Base-by-base conservation (phyloP, 2,888 invertebrate species). In the Xestia rhomboidea region DNA sequence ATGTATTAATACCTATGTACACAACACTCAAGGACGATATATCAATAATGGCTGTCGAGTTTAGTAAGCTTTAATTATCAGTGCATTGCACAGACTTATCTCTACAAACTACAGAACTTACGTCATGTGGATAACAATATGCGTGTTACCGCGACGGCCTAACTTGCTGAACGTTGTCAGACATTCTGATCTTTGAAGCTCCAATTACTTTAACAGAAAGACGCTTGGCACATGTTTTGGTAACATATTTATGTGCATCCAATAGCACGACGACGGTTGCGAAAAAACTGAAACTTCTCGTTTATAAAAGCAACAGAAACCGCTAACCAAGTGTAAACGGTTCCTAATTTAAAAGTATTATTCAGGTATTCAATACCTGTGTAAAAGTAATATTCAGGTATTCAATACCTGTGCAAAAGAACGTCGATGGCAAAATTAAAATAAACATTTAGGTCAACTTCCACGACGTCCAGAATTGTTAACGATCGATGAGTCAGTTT, bases 1-100 rank as follows among this genome's bases (percentile, higher is more conserved):
- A 81, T 63, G 49, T 81, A 84, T 76, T 76, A 84, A 86, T 82
- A 80, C 66, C 38, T 69, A 78, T 62, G 68, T 73, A 79, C 66
- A 70, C 67, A 74, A 73, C 64, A 76, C 49, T 81, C 76, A 78
- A 76, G 76, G 81, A 73, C 83, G 79, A 87, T 63, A 83, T 70
- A 87, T 81, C 85, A 80, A 88, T 85, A 83, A n/a, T 87, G 77
- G 75, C 76, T 62, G 81, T 78, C 68, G 81, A 82, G 83, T 89
- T 82, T 81, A 79, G 79, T 82, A 75, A 85, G 83, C 71, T 79
- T 87, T 87, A 84, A 89, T 89, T 91, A 90, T 91, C 90, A 89
- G 89, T 86, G 87, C 88, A 90, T 82, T 89, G 87, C 87, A 88
- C 87, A 88, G 86, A 87, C 90, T 87, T 91, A 93, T 92, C 92